phyloP scores from a whole-genome alignment of 2,797 vertebrate genomes.

The Micrastur ruficollis region DNA sequence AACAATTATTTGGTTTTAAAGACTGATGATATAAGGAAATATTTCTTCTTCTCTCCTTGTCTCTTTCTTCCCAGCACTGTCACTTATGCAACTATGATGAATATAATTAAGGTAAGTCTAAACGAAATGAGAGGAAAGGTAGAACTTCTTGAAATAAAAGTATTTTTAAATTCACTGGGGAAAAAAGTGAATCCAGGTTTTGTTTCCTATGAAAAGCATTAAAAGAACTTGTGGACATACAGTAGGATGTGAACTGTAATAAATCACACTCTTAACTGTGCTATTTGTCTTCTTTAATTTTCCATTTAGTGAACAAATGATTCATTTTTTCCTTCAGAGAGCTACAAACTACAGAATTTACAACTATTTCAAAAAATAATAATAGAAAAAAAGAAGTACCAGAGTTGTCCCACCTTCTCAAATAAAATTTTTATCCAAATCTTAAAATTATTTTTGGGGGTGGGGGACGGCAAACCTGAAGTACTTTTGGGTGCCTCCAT shows the following conservation, averaged over 20 bases:
- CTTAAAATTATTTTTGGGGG: background rate
- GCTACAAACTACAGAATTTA: slow-evolving; percentile 41
- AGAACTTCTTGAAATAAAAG: slow-evolving; percentile 15
- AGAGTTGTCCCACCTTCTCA: slow-evolving; percentile 1
- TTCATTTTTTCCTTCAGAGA: slow-evolving; percentile 50
- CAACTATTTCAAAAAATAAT: slow-evolving; percentile 34
- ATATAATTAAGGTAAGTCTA: background rate
- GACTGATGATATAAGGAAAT: background rate
- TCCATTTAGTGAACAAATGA: slow-evolving; percentile 59
- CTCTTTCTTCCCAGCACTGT: background rate
- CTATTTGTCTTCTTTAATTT: slow-evolving; percentile 57
- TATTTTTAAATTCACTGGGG: background rate
- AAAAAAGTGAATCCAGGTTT: slow-evolving; percentile 12
- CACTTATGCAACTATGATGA: background rate
- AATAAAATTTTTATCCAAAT: slow-evolving; percentile 44
- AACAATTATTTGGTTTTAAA: background rate
- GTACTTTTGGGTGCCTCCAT: background rate
- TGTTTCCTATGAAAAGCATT: slow-evolving; percentile 32
- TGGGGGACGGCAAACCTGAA: background rate
- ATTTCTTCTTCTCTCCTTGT: background rate
- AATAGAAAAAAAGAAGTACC: background rate
- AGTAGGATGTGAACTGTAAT: slow-evolving; percentile 35
- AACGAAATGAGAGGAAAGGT: background rate
- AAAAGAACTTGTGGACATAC: slow-evolving; percentile 12
- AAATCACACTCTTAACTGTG: slow-evolving; percentile 37